Evolutionary conservation across 2,797 vertebrate species (phyloP), one percentile per base, ranked within the genome.

Genomic region (Steatocranus sp.): DNA sequence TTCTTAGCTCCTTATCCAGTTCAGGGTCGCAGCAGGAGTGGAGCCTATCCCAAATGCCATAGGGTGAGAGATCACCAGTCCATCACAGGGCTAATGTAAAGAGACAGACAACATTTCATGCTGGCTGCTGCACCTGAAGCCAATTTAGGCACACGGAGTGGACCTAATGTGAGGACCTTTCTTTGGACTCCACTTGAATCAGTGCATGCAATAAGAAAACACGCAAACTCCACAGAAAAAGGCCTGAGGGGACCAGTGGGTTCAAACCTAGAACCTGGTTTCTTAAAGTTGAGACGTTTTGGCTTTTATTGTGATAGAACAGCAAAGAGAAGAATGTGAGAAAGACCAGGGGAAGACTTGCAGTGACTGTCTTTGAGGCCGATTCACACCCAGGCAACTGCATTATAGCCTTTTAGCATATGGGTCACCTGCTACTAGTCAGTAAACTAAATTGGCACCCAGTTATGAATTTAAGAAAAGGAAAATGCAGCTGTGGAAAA

Each of bases 231-330:
- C 58, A 14, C 34, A 14, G 18, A 63, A 73, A 73, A 9, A 32
- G 43, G 2, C 25, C 17, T n/a, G 3, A 32, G 25, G 3, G 17
- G 27, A 0, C 25, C 68, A 49, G 7, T 46, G 18, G 25, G 25
- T 73, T 32, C 25, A n/a, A 73, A 73, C 25, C 3, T 1, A 48
- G 25, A 0, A 4, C 0, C 41, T 27, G 66, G 41, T 73, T 73
- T 48, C 43, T 32, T 46, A 11, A 11, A 36, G 58, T 12, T 8
- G 61, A 18, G 66, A 46, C 4, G 3, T 70, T 70, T 70, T 0
- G 23, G 38, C 66, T 25, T 46, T 46, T 70, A 27, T 70, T 70
- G 66, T 46, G 66, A 46, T 46, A 25, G 38, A 27, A 70, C 66
- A 27, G 14, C 38, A 27, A 70, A 43, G 15, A 27, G 66, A 70